A percentile compares a stretch with the other conserved stretches of the same genome.
phyloP scores from a whole-genome alignment of 2,888 invertebrate genomes.

The Argyra leucocephala region DNA sequence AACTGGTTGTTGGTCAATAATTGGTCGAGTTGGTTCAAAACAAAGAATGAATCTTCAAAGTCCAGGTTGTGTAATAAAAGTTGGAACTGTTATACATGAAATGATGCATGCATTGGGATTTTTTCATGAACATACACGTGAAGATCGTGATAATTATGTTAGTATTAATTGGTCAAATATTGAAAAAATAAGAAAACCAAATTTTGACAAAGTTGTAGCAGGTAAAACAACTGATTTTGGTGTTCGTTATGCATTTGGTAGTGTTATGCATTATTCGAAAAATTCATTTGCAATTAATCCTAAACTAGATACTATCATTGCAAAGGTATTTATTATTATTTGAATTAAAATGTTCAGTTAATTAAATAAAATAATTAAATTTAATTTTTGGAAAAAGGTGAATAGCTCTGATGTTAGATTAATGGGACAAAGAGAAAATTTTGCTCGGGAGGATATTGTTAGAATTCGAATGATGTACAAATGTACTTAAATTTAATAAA shows the following conservation, averaged over 20 bases:
- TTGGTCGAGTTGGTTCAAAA: constrained; percentile 50
- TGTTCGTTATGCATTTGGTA: constrained; percentile 34
- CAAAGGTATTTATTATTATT: too few relatives aligned
- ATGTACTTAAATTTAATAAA: too few relatives aligned
- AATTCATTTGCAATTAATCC: constrained; percentile 35
- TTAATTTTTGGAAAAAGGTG: too few relatives aligned
- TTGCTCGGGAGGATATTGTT: too few relatives aligned
- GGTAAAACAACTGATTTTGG: constrained; percentile 36
- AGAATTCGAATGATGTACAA: too few relatives aligned
- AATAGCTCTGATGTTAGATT: too few relatives aligned
- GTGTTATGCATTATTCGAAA: constrained; percentile 36
- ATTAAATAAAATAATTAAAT: too few relatives aligned
- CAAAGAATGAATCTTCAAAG: constrained; percentile 24
- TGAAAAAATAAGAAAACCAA: constrained; percentile 50
- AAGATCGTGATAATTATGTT: constrained; percentile 58
- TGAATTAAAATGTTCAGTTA: too few relatives aligned
- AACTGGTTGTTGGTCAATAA: constrained; percentile 67
- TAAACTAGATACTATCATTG: constrained; percentile 30
- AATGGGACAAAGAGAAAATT: too few relatives aligned
- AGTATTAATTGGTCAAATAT: constrained; percentile 23
- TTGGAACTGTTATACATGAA: constrained; percentile 64
- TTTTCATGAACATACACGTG: constrained; percentile 65
- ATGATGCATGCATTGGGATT: constrained; percentile 65
- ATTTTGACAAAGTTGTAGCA: constrained; percentile 55
- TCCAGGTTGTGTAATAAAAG: constrained; percentile 51